Percentiles rank a stretch among this genome's conserved stretches.
These are phyloP conservation scores for Aphodius sticticus DNA, from an alignment of 2,888 invertebrate genomes.

Conservation along the genomic window DNA sequence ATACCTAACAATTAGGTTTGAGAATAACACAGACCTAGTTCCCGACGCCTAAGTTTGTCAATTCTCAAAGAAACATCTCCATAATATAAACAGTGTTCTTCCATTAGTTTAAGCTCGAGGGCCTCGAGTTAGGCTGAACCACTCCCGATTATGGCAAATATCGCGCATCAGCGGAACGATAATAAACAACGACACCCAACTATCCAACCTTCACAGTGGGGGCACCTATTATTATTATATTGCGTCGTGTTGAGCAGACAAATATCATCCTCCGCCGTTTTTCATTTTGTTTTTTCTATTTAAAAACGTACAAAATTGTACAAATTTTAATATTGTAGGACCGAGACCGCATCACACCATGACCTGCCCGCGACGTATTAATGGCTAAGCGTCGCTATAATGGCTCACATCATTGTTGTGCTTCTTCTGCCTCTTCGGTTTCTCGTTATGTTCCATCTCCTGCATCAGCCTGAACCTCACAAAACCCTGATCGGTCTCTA, in stretches of 20 bases:
- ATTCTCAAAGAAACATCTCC: background rate
- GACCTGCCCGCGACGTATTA: conserved; percentile 28
- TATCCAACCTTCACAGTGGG: background rate
- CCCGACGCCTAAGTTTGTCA: background rate
- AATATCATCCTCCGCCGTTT: background rate
- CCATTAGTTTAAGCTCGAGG: background rate
- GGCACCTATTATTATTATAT: background rate
- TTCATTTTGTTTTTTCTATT: conserved; percentile 25
- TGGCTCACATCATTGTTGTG: conserved; percentile 54
- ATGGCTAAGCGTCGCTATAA: conserved; percentile 54
- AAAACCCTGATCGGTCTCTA: conserved; percentile 91
- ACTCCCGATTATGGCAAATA: background rate
- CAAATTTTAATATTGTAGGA: conserved; percentile 21
- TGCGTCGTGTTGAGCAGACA: background rate
- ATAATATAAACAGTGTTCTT: conserved; percentile 4
- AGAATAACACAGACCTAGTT: background rate
- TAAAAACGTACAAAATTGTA: conserved; percentile 33
- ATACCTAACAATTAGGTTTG: conserved; percentile 29
- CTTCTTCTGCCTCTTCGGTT: conserved; percentile 53
- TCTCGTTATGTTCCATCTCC: conserved; percentile 41
- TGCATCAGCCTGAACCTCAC: conserved; percentile 77
- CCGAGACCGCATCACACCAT: conserved; percentile 25
- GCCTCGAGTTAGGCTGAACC: background rate
- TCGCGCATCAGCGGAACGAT: background rate
- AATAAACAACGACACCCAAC: background rate